These are phyloP conservation scores for Xiphorhynchus erythropygius DNA, from an alignment of 2,797 vertebrate genomes.

Conservation along the genomic window DNA sequence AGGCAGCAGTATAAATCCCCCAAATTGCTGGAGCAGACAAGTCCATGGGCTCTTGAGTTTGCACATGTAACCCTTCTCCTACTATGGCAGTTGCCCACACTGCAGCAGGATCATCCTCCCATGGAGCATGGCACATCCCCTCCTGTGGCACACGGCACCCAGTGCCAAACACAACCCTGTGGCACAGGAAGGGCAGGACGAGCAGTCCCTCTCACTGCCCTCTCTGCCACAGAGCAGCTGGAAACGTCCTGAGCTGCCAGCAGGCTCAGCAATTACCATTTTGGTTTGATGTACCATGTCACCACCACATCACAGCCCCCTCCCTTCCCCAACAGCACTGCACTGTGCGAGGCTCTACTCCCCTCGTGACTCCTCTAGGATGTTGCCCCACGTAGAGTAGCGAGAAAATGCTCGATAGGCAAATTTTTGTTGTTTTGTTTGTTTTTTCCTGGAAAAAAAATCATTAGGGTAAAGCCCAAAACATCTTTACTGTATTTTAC, in stretches of 20 bases:
- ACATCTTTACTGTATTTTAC: slow-evolving; percentile 30
- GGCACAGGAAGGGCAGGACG: neutral
- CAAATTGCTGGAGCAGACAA: neutral
- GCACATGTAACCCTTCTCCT: neutral
- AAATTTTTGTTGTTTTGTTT: neutral
- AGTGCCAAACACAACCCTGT: neutral
- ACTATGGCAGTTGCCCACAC: fast-evolving
- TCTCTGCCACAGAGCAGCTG: neutral
- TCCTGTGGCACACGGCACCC: neutral
- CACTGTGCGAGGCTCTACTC: neutral
- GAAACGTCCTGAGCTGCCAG: neutral
- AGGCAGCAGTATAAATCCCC: neutral
- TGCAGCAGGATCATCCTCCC: neutral
- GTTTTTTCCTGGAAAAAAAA: neutral
- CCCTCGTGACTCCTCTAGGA: fast-evolving
- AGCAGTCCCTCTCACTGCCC: neutral
- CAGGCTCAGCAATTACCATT: neutral
- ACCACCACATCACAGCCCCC: neutral
- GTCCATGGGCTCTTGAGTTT: fast-evolving
- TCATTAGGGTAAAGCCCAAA: neutral
- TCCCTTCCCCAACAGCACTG: neutral
- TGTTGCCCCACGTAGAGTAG: fast-evolving
- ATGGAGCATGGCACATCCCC: fast-evolving
- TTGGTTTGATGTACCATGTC: neutral
- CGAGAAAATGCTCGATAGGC: neutral